A percentile compares a stretch with the other conserved stretches of the same genome.
These are phyloP conservation scores for Drosophila borborema DNA, from an alignment of 2,888 invertebrate genomes.

Conservation along the genomic window DNA sequence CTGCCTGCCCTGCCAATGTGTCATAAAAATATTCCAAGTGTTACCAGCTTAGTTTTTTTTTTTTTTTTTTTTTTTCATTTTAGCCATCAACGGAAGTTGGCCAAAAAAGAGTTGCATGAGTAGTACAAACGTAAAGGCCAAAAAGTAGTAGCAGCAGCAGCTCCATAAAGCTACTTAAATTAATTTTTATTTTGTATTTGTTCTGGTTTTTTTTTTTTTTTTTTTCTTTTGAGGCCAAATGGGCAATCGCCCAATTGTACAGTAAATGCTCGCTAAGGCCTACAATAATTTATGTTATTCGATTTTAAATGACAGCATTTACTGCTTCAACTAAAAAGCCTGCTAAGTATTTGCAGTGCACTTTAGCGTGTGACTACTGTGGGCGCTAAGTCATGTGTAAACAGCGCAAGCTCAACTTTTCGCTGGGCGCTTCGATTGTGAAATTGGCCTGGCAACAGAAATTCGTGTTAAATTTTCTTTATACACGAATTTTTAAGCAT, in stretches of 20 bases:
- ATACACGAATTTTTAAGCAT: slow-evolving; percentile 10
- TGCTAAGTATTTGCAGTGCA: not conserved
- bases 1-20: slow-evolving; percentile 51
- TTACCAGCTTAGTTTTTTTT: too few species aligned
- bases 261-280: slow-evolving; percentile 12
- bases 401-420: slow-evolving; percentile 8
- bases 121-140: slow-evolving; percentile 17
- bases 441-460: slow-evolving; percentile 35
- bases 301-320: not conserved
- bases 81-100: slow-evolving; percentile 68
- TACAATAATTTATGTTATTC: not conserved
- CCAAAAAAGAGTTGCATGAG: slow-evolving; percentile 57
- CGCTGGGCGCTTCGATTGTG: slow-evolving; percentile 20
- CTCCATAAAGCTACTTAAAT: slow-evolving; percentile 61
- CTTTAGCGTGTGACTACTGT: slow-evolving; percentile 19
- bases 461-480: not conserved
- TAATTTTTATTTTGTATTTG: slow-evolving; percentile 36
- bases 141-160: slow-evolving; percentile 17
- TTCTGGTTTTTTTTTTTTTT: slow-evolving; percentile 9
- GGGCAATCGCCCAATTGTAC: slow-evolving; percentile 24
- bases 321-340: not conserved
- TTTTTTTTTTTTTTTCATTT: slow-evolving; percentile 15
- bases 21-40: slow-evolving; percentile 54
- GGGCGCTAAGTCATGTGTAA: slow-evolving; percentile 2
- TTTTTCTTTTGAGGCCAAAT: slow-evolving; percentile 30